phyloP scores from a whole-genome alignment of 1,140 invertebrate genomes.

The Mercenaria mercenaria region DNA sequence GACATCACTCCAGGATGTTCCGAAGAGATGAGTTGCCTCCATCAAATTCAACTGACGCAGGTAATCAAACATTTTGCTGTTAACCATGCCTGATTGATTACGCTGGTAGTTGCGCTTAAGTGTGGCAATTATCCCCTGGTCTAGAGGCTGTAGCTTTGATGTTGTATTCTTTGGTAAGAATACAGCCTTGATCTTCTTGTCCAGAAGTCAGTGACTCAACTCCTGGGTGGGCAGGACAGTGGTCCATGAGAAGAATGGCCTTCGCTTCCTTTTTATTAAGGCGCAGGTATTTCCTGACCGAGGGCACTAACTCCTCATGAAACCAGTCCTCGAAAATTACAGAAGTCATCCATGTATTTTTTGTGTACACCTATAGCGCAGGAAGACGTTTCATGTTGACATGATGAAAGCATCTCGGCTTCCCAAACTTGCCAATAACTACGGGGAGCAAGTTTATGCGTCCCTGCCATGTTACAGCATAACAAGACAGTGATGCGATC shows the following conservation, averaged over 20 bases:
- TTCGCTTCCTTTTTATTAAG: too few species aligned
- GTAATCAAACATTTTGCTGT: not conserved
- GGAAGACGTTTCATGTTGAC: not conserved
- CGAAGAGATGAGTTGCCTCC: not conserved
- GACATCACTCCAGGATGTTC: not conserved
- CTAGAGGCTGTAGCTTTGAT: too few species aligned
- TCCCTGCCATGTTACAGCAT: not conserved
- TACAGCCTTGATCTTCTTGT: too few species aligned
- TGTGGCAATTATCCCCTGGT: constrained; percentile 4
- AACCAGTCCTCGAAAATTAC: not conserved
- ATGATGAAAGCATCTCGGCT: too few species aligned
- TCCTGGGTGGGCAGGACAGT: too few species aligned
- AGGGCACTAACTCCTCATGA: too few species aligned
- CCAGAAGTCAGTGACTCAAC: too few species aligned
- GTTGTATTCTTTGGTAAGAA: too few species aligned
- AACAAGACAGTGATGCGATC: too few species aligned
- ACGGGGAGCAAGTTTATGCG: not conserved
- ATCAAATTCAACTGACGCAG: not conserved
- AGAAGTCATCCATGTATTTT: constrained; percentile 60
- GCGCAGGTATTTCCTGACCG: too few species aligned
- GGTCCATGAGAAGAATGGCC: too few species aligned
- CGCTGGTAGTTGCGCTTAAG: not conserved
- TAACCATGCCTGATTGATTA: not conserved
- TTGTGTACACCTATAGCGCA: not conserved
- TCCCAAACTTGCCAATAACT: too few species aligned